phyloP scores from a whole-genome alignment of 1,140 invertebrate genomes.

The Tetragonula clypearis region DNA sequence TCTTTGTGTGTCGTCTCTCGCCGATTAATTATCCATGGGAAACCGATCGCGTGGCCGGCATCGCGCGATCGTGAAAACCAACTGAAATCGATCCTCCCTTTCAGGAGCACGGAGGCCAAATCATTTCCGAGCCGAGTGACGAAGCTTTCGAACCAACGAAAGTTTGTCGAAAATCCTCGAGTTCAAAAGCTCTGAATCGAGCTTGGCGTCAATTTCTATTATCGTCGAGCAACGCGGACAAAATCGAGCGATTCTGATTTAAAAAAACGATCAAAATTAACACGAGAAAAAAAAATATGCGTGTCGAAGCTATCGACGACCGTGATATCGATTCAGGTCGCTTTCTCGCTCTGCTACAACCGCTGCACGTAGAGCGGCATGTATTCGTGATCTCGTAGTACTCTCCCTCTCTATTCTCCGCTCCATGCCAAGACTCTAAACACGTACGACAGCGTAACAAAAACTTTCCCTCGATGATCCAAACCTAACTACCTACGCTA shows the following conservation, averaged over 20 bases:
- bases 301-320: neutral
- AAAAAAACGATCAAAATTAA: neutral
- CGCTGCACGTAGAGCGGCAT: neutral
- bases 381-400: neutral
- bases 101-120: neutral
- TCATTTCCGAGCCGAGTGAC: neutral
- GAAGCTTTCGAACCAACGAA: neutral
- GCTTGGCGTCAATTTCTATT: neutral
- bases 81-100: neutral
- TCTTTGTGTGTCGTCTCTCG: conserved; percentile 6
- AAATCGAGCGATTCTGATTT: neutral
- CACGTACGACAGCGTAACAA: neutral
- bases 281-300: neutral
- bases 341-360: neutral
- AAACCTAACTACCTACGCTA: neutral
- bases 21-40: conserved; percentile 7
- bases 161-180: too few species aligned
- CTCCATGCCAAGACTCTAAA: neutral
- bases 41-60: neutral
- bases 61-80: neutral
- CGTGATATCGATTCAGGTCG: neutral
- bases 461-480: neutral
- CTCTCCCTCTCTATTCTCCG: neutral
- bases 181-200: neutral
- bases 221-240: too few species aligned